Conservation (phyloP, 2,797 vertebrate species). For the Falco novaeseelandiae region DNA sequence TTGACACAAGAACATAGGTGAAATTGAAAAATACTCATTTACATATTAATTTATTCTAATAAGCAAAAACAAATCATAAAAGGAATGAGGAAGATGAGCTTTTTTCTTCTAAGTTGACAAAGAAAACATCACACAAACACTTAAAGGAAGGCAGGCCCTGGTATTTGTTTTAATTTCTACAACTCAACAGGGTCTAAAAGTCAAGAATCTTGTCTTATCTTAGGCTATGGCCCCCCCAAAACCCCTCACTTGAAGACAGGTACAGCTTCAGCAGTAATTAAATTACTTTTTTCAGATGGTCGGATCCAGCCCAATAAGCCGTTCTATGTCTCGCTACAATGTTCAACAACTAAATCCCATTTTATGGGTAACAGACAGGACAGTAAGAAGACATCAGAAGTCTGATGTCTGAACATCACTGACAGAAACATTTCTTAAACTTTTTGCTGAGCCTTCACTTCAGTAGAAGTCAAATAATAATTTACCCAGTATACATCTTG, state of each 20-base stretch:
- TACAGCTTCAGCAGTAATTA: not conserved
- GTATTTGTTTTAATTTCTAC: not conserved
- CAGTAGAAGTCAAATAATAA: not conserved
- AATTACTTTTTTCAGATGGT: not conserved
- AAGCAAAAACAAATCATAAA: not conserved
- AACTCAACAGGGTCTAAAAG: not conserved
- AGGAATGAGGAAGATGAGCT: not conserved
- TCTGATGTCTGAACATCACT: accelerated
- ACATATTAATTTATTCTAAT: not conserved
- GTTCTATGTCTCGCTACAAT: not conserved
- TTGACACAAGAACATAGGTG: not conserved
- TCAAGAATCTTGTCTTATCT: not conserved
- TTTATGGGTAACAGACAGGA: not conserved
- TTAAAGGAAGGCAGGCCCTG: not conserved
- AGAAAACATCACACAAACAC: not conserved
- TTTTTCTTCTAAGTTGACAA: not conserved
- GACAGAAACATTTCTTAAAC: not conserved
- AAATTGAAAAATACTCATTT: not conserved
- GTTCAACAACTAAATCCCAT: not conserved
- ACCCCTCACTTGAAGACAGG: accelerated
- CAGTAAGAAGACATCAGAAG: not conserved
- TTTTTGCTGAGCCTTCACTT: not conserved
- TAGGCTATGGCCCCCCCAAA: not conserved
- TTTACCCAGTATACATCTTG: not conserved
- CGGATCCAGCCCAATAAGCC: not conserved